phyloP scores from a whole-genome alignment of 2,888 invertebrate species.

The Stratiomys singularior region DNA sequence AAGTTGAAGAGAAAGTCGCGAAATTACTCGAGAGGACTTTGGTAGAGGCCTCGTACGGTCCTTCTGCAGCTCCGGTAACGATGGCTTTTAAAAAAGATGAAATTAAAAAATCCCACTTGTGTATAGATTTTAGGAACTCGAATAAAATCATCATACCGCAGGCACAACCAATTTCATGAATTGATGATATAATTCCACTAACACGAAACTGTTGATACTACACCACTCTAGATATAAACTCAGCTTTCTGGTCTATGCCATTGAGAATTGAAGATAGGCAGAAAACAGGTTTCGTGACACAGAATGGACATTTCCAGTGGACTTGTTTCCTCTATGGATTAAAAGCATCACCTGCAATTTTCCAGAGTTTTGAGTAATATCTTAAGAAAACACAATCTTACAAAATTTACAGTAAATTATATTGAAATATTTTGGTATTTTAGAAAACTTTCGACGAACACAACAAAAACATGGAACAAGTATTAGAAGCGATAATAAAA shows the following conservation, averaged over 20 bases:
- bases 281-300: conserved; percentile 53
- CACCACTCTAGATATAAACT: conserved; percentile 51
- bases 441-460: background rate
- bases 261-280: conserved; percentile 51
- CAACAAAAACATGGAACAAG: background rate
- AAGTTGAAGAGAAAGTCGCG: conserved; percentile 52
- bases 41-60: background rate
- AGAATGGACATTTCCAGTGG: conserved; percentile 54
- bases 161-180: conserved; percentile 53
- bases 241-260: too few species aligned
- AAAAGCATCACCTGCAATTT: conserved; percentile 52
- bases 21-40: conserved; percentile 47
- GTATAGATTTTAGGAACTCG: conserved; percentile 52
- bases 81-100: conserved; percentile 54
- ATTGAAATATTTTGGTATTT: background rate
- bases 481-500: background rate
- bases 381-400: conserved; percentile 50
- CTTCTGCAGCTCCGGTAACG: conserved; percentile 50
- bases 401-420: background rate
- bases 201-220: conserved; percentile 44
- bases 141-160: conserved; percentile 52
- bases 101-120: conserved; percentile 51
- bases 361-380: conserved; percentile 53
- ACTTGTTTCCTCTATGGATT: conserved; percentile 53
- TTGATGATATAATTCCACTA: conserved; percentile 48